phyloP scores from a whole-genome alignment of 2,888 invertebrate species.

The Netelia melanura region DNA sequence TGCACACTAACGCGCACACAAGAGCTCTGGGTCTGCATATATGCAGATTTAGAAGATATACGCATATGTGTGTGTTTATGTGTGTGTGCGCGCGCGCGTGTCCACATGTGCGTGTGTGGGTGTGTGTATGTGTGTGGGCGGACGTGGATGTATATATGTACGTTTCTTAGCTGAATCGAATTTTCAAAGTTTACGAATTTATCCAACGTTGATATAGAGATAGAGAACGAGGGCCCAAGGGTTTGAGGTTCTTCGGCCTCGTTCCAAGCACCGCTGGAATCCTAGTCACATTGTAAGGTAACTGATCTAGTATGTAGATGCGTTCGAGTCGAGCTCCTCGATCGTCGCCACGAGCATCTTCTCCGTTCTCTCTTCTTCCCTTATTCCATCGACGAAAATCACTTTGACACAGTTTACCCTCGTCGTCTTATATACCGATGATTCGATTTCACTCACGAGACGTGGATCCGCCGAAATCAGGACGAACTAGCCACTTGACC shows the following conservation, averaged over 20 bases:
- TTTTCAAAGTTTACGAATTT: constrained; percentile 59
- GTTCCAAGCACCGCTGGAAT: constrained; percentile 44
- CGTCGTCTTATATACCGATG: constrained; percentile 45
- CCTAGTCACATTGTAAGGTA: constrained; percentile 59
- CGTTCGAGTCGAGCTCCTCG: constrained; percentile 23
- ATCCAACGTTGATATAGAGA: constrained; percentile 31
- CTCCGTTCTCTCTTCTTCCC: constrained; percentile 17
- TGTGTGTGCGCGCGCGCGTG: too few relatives aligned
- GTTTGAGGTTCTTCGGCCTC: constrained; percentile 45
- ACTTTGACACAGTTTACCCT: constrained; percentile 60
- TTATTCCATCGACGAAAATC: constrained; percentile 42
- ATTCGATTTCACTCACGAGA: constrained; percentile 53
- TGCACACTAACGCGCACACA: neutral
- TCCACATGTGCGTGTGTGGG: neutral
- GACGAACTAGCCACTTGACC: neutral
- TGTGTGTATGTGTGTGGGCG: neutral
- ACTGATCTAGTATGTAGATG: constrained; percentile 58
- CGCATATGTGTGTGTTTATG: too few relatives aligned
- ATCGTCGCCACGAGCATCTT: constrained; percentile 50
- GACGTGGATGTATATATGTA: neutral
- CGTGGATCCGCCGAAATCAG: constrained; percentile 6
- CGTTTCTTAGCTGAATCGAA: constrained; percentile 36
- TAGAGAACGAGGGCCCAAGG: constrained; percentile 26
- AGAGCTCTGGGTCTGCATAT: too few relatives aligned
- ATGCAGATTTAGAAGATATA: too few relatives aligned